Evolutionary conservation across 2,888 invertebrate genomes (phyloP), one percentile per base, ranked within the genome.

Genomic region (Tetragonisca angustula): DNA sequence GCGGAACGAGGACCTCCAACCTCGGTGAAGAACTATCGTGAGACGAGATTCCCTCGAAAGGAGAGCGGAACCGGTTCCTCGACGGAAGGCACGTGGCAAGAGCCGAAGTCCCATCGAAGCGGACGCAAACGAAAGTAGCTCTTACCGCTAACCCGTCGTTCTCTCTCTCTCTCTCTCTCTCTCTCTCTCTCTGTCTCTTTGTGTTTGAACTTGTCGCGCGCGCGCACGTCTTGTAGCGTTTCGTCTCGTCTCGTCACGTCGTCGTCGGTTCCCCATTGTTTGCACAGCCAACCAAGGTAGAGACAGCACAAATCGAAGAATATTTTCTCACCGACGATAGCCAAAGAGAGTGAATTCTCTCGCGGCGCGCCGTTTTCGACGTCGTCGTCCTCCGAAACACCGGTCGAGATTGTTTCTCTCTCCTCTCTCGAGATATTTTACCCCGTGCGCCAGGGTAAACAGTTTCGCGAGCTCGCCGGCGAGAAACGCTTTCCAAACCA

Each of bases 361-460:
- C 84, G 73, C 73, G 70, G 79, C 50, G n/a, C 32, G 62, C 21
- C 64, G 79, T 67, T 64, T 75, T 65, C 70, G 19, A 50, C 73
- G n/a, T 56, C 59, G n/a, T 56, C 59, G 71, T 59, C 43, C 43
- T 43, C 9, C 72, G 76, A 75, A 86, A 82, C 83, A 86, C 79
- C 70, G 76, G 73, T 81, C n/a, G 72, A 67, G 81, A 82, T 86
- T 86, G 86, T 86, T 86, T 82, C 82, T 74, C 82, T 70, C 78
- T 52, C 69, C 17, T 2, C 50, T 74, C 24, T 74, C 36, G 36
- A 56, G 70, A 79, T 71, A 76, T 82, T 76, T 85, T 43, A 11
- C 74, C 50, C 65, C 79, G 67, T 54, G 67, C 72, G n/a, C 64
- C 43, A n/a, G 2, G 36, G 77, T 76, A 86, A 86, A 86, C 84